These are phyloP conservation scores for Pantherophis guttatus DNA, from an alignment of 2,113 vertebrate genomes.

Conservation along the genomic window DNA sequence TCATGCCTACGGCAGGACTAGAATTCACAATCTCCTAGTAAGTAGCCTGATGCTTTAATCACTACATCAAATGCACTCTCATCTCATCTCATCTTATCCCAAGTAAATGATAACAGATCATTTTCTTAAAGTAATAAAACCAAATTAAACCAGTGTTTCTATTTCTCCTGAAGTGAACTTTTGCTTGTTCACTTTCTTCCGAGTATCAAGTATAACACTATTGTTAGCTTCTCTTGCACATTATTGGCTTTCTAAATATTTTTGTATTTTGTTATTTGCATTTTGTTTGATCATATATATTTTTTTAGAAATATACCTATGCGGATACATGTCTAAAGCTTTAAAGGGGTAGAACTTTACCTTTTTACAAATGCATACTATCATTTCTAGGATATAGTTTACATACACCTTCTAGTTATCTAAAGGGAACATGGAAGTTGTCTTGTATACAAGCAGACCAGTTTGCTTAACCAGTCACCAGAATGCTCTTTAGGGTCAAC, in stretches of 20 bases:
- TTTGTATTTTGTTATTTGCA: neutral
- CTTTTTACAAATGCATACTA: neutral
- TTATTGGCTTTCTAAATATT: neutral
- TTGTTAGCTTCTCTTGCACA: neutral
- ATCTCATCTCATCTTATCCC: too few relatives aligned
- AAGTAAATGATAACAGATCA: neutral
- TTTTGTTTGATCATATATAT: neutral
- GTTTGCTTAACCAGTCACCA: neutral
- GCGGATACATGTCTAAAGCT: neutral
- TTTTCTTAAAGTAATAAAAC: neutral
- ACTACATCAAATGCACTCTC: too few relatives aligned
- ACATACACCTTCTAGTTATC: neutral
- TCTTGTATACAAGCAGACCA: neutral
- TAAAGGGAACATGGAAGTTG: neutral
- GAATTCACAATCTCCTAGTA: too few relatives aligned
- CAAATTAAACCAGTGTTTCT: neutral
- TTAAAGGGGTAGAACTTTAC: neutral
- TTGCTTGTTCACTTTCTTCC: neutral
- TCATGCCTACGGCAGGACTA: too few relatives aligned
- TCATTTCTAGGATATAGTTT: neutral
- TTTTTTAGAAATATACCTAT: neutral
- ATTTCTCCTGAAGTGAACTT: neutral
- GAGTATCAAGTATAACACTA: neutral
- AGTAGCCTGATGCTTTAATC: too few relatives aligned
- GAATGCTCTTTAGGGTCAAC: too few relatives aligned